These are phyloP conservation scores for Tetranychus cinnabarinus DNA, from an alignment of 1,140 invertebrate species.

Conservation along the genomic window DNA sequence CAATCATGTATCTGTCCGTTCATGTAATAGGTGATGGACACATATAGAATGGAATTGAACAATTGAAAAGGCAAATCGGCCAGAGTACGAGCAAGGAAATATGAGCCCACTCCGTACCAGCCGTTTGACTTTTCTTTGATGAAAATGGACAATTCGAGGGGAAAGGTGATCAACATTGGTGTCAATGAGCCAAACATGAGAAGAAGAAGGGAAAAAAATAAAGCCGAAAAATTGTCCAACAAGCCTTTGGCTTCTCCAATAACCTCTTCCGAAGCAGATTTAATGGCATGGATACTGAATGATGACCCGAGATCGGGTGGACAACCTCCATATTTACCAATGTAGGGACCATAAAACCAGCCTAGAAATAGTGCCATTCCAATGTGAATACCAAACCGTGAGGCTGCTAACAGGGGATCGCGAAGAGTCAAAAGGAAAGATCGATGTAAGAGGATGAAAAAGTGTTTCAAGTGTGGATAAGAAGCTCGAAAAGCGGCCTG, in stretches of 20 bases:
- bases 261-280: background rate
- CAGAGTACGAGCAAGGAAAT: slow-evolving; percentile 80
- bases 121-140: slow-evolving; percentile 84
- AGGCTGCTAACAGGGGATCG: slow-evolving; percentile 5
- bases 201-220: slow-evolving; percentile 85
- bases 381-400: slow-evolving; percentile 4
- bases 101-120: slow-evolving; percentile 88
- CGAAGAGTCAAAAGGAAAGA: slow-evolving; percentile 2
- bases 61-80: slow-evolving; percentile 87
- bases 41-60: slow-evolving; percentile 64
- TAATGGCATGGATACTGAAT: background rate
- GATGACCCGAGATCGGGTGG: background rate
- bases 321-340: slow-evolving; percentile 6
- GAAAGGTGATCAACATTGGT: slow-evolving; percentile 87
- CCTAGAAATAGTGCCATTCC: slow-evolving; percentile 9
- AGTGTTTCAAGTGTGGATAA: slow-evolving; percentile 5
- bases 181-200: slow-evolving; percentile 90
- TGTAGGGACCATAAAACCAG: slow-evolving; percentile 3
- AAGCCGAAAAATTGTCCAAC: slow-evolving; percentile 50
- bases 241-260: slow-evolving; percentile 3
- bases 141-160: slow-evolving; percentile 35
- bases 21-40: slow-evolving; percentile 81
- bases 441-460: slow-evolving; percentile 5
- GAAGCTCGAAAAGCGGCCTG: background rate
- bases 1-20: slow-evolving; percentile 62